Base-by-base conservation (phyloP, 2,797 vertebrate genomes). In the Serranus cabrilla region DNA sequence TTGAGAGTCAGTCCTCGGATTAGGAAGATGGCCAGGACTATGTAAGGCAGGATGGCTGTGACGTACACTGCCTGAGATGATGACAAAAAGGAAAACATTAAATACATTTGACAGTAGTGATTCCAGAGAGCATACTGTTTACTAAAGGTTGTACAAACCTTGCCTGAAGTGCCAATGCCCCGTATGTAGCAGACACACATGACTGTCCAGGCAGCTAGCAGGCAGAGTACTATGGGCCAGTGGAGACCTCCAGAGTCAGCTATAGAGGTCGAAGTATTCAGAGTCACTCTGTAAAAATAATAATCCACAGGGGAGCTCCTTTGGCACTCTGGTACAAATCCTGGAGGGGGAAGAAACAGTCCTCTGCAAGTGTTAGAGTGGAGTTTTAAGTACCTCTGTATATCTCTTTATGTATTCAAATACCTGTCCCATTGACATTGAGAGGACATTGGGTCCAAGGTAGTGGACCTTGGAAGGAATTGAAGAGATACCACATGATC, bases 401-500 rank as follows among this genome's bases (percentile, higher is more conserved):
- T 31, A 31, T 31, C 27, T 3, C 27, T 31, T 3, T 31, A 31
- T 31, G 27, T 31, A 5, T 62, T 56, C 27, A 3, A 31, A 31
- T 5, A 98, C 97, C 96, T 91, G 97, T 97, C 21, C 0, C 78
- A 74, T 95, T 97, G 0, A 39, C 31, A 23, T 86, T 93, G 43
- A 97, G 76, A 2, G 97, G 97, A 57, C 97, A 99, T 1, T 76
- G 61, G 6, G 87, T 95, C 97, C 97, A 99, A 47, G 98, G 98
- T 61, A 99, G 89, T 0, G 97, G 98, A 0, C 94, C 94, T 94
- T 99, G 97, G 79, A 99, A 99, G 34, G 98, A 99, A 85, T 98
- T 99, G 91, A 97, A 98, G 90, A 99, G 95, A 91, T 99, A 99
- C 98, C 98, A 99, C 95, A 99, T 91, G 78, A 99, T 94, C 94